Conservation (phyloP, 2,888 invertebrate genomes). For the Rhagium mordax region DNA sequence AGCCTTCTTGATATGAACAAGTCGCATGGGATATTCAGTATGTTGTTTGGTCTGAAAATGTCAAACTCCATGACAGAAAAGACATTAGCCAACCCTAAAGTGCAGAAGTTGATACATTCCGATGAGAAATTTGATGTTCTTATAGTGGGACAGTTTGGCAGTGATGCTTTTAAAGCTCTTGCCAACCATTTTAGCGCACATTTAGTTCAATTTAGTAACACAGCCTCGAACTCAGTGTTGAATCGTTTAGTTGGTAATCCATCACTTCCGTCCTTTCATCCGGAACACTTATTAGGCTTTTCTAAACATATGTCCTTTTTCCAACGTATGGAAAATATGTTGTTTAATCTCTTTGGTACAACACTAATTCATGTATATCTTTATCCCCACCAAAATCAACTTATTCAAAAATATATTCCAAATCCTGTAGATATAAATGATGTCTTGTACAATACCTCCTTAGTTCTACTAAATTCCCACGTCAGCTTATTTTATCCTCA, state of each 20-base stretch:
- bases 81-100: too few species aligned
- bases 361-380: not conserved
- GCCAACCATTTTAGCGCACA: conserved; percentile 63
- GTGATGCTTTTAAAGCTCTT: conserved; percentile 69
- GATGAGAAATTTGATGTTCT: conserved; percentile 66
- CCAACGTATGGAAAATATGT: not conserved
- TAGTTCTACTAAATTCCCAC: conserved; percentile 67
- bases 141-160: conserved; percentile 69
- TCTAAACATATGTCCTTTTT: not conserved
- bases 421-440: conserved; percentile 55
- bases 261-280: conserved; percentile 71
- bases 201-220: too few species aligned
- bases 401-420: conserved; percentile 34
- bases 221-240: conserved; percentile 68
- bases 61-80: conserved; percentile 21
- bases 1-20: not conserved
- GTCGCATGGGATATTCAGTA: not conserved
- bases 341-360: not conserved
- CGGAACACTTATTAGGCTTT: conserved; percentile 64
- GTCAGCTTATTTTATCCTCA: conserved; percentile 70
- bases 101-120: conserved; percentile 59
- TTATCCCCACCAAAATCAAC: too few species aligned
- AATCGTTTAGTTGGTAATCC: conserved; percentile 71
- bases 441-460: conserved; percentile 55
- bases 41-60: not conserved